Conservation (phyloP, 2,888 invertebrate species). For the Pristionchus mayeri region DNA sequence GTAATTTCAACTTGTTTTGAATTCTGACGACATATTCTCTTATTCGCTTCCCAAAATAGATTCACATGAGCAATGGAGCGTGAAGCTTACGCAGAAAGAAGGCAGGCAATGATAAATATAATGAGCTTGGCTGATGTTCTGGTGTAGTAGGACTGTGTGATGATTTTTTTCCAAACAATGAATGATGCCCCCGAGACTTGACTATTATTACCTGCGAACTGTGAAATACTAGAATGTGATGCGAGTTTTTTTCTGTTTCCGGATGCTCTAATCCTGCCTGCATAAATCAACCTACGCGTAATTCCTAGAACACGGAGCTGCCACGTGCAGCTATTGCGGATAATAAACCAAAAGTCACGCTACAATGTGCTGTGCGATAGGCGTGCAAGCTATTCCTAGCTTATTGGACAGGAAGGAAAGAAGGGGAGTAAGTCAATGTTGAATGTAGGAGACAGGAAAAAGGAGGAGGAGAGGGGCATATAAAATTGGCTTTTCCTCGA, state of each 20-base stretch:
- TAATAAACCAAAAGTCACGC: conserved; percentile 5
- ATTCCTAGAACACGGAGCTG: background rate
- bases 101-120: background rate
- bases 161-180: background rate
- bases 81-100: background rate
- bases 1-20: background rate
- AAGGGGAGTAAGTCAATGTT: conserved; percentile 34
- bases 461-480: conserved; percentile 7
- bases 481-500: conserved; percentile 41
- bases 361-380: background rate
- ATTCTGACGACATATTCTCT: background rate
- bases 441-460: conserved; percentile 26
- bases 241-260: too few relatives aligned
- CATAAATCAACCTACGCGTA: background rate
- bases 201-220: conserved; percentile 11
- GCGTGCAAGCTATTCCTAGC: conserved; percentile 25
- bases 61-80: background rate
- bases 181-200: background rate
- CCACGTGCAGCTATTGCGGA: background rate
- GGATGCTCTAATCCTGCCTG: background rate
- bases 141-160: background rate
- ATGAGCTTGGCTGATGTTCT: background rate
- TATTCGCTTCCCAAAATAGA: background rate
- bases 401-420: conserved; percentile 33
- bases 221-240: background rate